These are phyloP conservation scores for Mythimna lalbum DNA, from an alignment of 2,888 invertebrate species.

Conservation along the genomic window DNA sequence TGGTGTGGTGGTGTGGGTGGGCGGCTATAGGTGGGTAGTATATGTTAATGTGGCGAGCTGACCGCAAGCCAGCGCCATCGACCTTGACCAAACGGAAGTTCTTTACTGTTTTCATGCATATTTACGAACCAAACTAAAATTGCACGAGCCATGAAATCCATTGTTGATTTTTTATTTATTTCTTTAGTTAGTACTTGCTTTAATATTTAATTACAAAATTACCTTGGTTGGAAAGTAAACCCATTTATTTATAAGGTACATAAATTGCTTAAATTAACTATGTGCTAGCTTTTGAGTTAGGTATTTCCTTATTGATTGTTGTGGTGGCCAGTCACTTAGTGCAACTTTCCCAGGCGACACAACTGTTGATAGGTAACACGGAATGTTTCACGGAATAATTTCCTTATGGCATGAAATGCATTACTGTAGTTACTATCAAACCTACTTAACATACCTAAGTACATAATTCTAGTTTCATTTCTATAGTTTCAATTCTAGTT, in stretches of 20 bases:
- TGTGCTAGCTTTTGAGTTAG: conserved; percentile 1
- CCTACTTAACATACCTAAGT: neutral
- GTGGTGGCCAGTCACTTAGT: conserved; percentile 5
- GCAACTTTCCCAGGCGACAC: conserved; percentile 11
- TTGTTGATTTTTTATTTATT: conserved; percentile 28
- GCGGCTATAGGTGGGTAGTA: conserved; percentile 15
- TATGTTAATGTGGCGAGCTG: conserved; percentile 56
- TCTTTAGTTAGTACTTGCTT: conserved; percentile 3
- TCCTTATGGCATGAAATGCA: conserved; percentile 32
- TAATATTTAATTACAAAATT: conserved; percentile 15
- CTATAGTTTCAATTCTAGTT: too few relatives aligned
- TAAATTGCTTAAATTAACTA: conserved; percentile 13
- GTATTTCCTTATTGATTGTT: conserved; percentile 11
- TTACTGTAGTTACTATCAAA: neutral
- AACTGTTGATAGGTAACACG: conserved; percentile 17
- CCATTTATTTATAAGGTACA: neutral
- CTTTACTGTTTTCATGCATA: conserved; percentile 73
- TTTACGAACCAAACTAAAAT: conserved; percentile 59
- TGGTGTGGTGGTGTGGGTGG: neutral
- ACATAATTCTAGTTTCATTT: neutral
- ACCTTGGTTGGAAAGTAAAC: conserved; percentile 1
- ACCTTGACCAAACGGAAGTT: conserved; percentile 79
- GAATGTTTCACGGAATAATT: conserved; percentile 7
- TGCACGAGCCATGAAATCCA: conserved; percentile 63
- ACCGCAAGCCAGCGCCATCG: conserved; percentile 45